Percentiles rank a stretch among this genome's conserved stretches.
phyloP scores from a whole-genome alignment of 2,113 vertebrate genomes.

The Brevimyrus niger region DNA sequence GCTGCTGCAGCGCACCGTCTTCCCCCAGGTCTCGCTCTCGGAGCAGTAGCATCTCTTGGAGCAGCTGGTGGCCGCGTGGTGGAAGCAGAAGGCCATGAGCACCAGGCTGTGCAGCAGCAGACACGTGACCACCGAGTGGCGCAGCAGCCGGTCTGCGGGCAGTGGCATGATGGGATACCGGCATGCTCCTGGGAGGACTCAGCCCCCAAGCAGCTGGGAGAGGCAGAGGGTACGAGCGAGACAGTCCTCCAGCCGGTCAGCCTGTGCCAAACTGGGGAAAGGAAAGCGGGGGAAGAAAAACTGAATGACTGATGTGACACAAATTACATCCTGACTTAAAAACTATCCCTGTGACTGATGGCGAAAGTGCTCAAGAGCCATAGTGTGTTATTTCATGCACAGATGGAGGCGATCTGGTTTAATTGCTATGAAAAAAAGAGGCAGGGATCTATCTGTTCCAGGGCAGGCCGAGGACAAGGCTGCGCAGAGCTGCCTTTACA shows the following conservation, averaged over 20 bases:
- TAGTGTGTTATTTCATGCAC: slow-evolving; percentile 36
- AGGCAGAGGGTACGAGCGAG: slow-evolving; percentile 35
- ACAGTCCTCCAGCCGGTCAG: slow-evolving; percentile 35
- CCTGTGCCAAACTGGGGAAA: slow-evolving; percentile 39
- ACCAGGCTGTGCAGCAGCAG: slow-evolving; percentile 74
- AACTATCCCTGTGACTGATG: slow-evolving; percentile 26
- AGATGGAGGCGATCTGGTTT: slow-evolving; percentile 32
- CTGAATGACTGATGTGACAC: neutral
- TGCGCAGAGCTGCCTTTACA: slow-evolving; percentile 20
- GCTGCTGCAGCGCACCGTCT: slow-evolving; percentile 88
- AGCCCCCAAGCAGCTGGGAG: slow-evolving; percentile 28
- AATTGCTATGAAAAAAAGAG: slow-evolving; percentile 40
- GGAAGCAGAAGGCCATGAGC: slow-evolving; percentile 72
- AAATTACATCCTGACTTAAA: slow-evolving; percentile 6
- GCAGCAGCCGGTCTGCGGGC: slow-evolving; percentile 55
- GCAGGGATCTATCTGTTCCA: slow-evolving; percentile 28
- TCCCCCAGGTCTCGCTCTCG: slow-evolving; percentile 68
- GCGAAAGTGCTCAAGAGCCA: slow-evolving; percentile 24
- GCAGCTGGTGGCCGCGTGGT: slow-evolving; percentile 60
- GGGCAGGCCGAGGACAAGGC: slow-evolving; percentile 20
- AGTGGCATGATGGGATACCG: slow-evolving; percentile 49
- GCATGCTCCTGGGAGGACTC: slow-evolving; percentile 50
- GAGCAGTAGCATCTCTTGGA: slow-evolving; percentile 82
- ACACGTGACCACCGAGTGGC: slow-evolving; percentile 64
- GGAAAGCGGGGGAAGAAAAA: slow-evolving; percentile 11